Evolutionary conservation across 2,797 vertebrate species (phyloP).

Genomic region (Emys orbicularis): DNA sequence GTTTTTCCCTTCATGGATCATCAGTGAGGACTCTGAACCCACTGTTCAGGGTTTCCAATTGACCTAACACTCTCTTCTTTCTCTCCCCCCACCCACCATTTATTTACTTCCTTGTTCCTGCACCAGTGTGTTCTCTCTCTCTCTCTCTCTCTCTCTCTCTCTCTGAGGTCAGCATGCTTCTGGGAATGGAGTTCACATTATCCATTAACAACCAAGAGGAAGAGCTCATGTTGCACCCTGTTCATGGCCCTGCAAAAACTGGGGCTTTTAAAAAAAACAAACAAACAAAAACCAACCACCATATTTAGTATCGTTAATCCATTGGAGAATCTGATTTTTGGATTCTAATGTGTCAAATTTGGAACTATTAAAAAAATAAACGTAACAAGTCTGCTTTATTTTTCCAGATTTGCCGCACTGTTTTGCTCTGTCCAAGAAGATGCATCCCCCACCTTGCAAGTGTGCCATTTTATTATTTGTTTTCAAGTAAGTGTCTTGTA

Average conservation of each 20-base stretch:
- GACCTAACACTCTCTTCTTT: too few relatives aligned
- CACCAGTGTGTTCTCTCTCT: too few relatives aligned
- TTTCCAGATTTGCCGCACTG: accelerated
- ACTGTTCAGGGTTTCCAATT: neutral
- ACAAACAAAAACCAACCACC: neutral
- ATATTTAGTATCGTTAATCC: neutral
- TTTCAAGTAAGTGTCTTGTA: neutral
- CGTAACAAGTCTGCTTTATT: neutral
- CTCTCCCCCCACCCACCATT: accelerated
- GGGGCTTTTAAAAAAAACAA: neutral
- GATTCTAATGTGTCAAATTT: accelerated
- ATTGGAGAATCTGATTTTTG: neutral
- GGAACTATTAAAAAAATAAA: neutral
- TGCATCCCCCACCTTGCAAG: neutral
- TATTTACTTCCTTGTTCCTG: neutral
- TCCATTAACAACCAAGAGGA: neutral
- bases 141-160: neutral
- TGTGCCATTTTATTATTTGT: accelerated
- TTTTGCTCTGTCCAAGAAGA: neutral
- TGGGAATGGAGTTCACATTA: neutral
- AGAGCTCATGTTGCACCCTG: neutral
- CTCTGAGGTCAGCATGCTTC: neutral
- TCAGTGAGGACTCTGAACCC: neutral
- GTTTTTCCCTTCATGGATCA: neutral
- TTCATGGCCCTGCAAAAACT: neutral